Conservation (phyloP, 2,888 invertebrate genomes). For the Strigamia crassipes region DNA sequence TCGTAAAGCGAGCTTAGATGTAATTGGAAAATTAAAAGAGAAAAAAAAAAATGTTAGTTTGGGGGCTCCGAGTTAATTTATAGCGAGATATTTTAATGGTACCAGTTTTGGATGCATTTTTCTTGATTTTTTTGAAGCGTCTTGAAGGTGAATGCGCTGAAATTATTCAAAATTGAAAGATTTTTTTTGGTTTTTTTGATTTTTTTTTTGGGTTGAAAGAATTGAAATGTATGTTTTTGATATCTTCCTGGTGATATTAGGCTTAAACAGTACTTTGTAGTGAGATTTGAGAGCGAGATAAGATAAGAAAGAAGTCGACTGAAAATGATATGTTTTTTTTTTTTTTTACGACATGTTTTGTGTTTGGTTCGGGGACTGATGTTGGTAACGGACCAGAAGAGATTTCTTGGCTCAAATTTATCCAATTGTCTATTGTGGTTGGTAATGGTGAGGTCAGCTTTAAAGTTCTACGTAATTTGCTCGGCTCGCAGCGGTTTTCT, state of each 20-base stretch:
- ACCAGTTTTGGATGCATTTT: neutral
- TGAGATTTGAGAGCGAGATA: neutral
- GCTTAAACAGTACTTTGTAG: neutral
- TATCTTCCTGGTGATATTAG: neutral
- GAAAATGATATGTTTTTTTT: neutral
- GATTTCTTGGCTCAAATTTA: neutral
- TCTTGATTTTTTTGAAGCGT: neutral
- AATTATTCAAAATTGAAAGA: neutral
- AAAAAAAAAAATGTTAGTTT: neutral
- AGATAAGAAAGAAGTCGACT: neutral
- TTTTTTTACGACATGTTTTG: neutral
- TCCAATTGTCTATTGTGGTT: constrained; percentile 21
- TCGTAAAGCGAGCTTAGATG: too few species aligned
- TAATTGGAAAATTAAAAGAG: neutral
- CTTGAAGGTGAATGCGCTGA: neutral
- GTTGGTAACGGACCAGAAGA: neutral
- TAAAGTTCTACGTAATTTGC: neutral
- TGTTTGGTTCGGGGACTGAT: neutral
- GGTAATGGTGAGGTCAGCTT: constrained; percentile 10
- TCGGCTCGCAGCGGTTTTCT: neutral
- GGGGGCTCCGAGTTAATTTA: neutral
- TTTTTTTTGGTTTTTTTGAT: neutral
- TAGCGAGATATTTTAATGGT: neutral
- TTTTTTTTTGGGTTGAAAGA: too few species aligned
- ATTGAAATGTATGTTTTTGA: neutral